Conservation (phyloP, 1,140 invertebrate genomes). For the Drosophila gunungcola region DNA sequence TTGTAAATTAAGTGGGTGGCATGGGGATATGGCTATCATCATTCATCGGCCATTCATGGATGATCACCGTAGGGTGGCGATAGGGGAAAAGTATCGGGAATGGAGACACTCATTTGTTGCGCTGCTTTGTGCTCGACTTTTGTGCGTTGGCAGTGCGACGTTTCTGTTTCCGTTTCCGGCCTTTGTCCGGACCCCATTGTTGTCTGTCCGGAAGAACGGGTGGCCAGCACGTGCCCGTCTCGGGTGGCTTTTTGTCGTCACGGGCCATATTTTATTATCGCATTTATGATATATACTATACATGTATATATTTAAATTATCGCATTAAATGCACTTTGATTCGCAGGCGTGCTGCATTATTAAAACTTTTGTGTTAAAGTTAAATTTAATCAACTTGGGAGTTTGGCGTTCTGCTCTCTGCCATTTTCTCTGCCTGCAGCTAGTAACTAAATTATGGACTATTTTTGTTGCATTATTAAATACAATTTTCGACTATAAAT, state of each 20-base stretch:
- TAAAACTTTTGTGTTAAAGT: conserved; percentile 51
- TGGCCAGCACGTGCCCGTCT: conserved; percentile 24
- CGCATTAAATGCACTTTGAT: conserved; percentile 54
- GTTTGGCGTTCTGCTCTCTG: conserved; percentile 26
- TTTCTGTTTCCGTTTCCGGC: conserved; percentile 65
- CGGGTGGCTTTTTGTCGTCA: conserved; percentile 27
- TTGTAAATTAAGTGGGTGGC: conserved; percentile 16
- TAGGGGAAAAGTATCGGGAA: background rate
- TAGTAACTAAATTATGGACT: conserved; percentile 46
- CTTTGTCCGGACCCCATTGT: conserved; percentile 35
- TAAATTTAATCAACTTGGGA: conserved; percentile 62
- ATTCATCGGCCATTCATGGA: conserved; percentile 25
- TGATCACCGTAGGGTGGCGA: conserved; percentile 2
- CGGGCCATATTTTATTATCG: conserved; percentile 47
- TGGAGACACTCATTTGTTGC: conserved; percentile 46
- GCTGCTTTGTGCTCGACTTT: conserved; percentile 51
- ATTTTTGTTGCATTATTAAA: conserved; percentile 59
- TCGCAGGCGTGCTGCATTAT: conserved; percentile 16
- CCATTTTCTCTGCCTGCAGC: conserved; percentile 11
- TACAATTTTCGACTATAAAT: conserved; percentile 48
- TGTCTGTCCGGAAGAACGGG: conserved; percentile 9
- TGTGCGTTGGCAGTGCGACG: conserved; percentile 37
- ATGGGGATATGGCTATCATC: conserved; percentile 28
- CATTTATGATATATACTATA: conserved; percentile 16
- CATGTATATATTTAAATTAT: conserved; percentile 48